Conservation (phyloP, 2,113 vertebrate genomes). For the Solenodon paradoxus region DNA sequence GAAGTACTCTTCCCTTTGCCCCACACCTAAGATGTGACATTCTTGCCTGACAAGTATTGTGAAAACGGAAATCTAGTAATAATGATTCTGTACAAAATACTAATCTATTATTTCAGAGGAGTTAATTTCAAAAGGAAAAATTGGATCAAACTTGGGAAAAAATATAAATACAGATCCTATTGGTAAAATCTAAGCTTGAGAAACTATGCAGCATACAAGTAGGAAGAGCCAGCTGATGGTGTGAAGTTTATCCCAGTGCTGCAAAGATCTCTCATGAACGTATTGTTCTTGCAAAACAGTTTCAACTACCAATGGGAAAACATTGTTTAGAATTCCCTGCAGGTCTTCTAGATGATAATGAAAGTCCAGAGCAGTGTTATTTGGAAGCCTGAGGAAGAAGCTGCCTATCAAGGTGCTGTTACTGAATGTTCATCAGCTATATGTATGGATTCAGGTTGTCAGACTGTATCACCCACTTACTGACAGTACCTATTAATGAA, state of each 20-base stretch:
- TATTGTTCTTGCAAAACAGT: conserved; percentile 92
- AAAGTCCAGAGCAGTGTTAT: conserved; percentile 85
- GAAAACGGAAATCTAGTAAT: conserved; percentile 78
- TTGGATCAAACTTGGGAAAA: conserved; percentile 90
- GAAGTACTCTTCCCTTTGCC: neutral
- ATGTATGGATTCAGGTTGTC: conserved; percentile 90
- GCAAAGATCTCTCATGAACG: conserved; percentile 91
- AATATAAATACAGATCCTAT: conserved; percentile 88
- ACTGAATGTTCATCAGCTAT: conserved; percentile 88
- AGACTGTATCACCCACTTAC: conserved; percentile 88
- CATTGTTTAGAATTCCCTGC: conserved; percentile 91
- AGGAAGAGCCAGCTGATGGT: conserved; percentile 60
- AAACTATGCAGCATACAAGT: neutral
- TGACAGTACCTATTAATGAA: conserved; percentile 90
- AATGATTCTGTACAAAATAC: conserved; percentile 60
- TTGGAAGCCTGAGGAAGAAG: conserved; percentile 92
- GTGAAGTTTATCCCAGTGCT: conserved; percentile 90
- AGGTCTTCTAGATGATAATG: conserved; percentile 90
- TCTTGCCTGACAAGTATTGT: conserved; percentile 64
- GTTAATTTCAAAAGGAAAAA: conserved; percentile 84
- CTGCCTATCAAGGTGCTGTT: conserved; percentile 89
- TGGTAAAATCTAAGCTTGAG: conserved; percentile 83
- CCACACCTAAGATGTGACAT: conserved; percentile 44
- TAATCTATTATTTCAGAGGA: conserved; percentile 79
- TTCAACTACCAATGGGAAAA: conserved; percentile 88